Base-by-base conservation (phyloP, 2,888 invertebrate genomes). In the Athrips mouffetella region DNA sequence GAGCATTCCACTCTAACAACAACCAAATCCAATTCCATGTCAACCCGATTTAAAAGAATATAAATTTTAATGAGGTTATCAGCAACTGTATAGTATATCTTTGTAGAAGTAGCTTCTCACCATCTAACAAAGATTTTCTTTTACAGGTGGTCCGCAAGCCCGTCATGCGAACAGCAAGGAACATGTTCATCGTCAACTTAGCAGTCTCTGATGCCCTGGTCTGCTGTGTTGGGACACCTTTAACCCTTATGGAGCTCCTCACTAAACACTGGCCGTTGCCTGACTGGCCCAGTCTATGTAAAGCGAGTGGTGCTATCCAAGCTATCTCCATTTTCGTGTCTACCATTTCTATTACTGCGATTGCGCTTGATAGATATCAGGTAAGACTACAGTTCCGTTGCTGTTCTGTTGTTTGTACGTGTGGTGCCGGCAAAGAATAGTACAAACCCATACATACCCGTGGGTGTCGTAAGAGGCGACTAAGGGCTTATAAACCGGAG, bases 301-400 rank as follows among this genome's bases (percentile, higher is more conserved):
- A 97, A 78, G 91, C 96, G 57, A 94, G 96, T 57, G 95, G 95
- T 0, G 93, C 94, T 53, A 90, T 96, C 41, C 96, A 97, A 73
- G 97, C 96, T 0, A 94, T 94, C 54, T 97, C 96, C 65, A 95
- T 97, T 60, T 98, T 96, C 75, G 96, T 98, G 0, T 97, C 97
- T 0, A 97, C 97, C 1, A 23, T 44, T 6, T 40, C 40, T 15
- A 40, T 40, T 2, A 40, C 97, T 2, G 97, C 97, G 5, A 98
- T 98, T 59, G 94, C 95, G 20, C 86, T 95, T 73, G 95, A 95
- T 70, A 89, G 95, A 81, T 95, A 95, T 80, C 94, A 94, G 90
- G 93, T 93, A 72, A 76, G 30, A 23, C 1, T 13, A 2, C 5
- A 11, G 33, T 16, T 93, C 27, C 48, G 97, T 97, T 82, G 90